Conservation (phyloP, 2,113 vertebrate species). For the Platycercus adscitus region DNA sequence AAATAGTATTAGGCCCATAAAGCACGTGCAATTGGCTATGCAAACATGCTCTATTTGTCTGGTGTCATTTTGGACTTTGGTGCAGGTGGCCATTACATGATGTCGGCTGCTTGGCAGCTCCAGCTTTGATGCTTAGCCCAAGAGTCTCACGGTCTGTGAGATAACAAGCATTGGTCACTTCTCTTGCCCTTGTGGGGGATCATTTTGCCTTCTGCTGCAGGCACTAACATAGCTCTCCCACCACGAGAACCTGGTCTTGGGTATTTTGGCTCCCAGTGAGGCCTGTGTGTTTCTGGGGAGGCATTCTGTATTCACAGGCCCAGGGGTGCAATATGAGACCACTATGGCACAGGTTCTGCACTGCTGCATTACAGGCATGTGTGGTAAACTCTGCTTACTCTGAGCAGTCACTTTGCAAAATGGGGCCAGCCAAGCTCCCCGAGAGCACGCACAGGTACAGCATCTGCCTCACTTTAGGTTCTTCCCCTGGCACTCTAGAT, state of each 20-base stretch:
- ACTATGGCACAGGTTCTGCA: background rate
- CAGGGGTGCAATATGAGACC: background rate
- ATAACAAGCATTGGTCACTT: background rate
- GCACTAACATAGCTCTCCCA: background rate
- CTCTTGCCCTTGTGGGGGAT: background rate
- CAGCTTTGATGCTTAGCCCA: background rate
- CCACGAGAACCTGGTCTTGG: background rate
- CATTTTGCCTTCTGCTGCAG: background rate
- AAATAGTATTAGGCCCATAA: background rate
- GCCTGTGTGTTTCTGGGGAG: background rate
- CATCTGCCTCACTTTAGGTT: background rate
- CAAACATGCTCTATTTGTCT: background rate
- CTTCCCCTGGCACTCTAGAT: background rate
- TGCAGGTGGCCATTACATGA: background rate
- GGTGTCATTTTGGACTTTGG: background rate
- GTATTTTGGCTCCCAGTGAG: background rate
- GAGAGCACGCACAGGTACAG: background rate
- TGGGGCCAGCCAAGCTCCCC: background rate
- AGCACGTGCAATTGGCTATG: background rate
- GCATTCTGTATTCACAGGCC: background rate
- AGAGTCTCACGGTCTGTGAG: background rate
- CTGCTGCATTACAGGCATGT: fast-evolving
- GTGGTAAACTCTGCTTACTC: background rate
- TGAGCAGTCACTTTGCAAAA: background rate
- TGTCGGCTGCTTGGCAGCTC: background rate